Percentiles rank a stretch among this genome's conserved stretches.
phyloP scores from a whole-genome alignment of 2,797 vertebrate genomes.

The Pogonophryne albipinna region DNA sequence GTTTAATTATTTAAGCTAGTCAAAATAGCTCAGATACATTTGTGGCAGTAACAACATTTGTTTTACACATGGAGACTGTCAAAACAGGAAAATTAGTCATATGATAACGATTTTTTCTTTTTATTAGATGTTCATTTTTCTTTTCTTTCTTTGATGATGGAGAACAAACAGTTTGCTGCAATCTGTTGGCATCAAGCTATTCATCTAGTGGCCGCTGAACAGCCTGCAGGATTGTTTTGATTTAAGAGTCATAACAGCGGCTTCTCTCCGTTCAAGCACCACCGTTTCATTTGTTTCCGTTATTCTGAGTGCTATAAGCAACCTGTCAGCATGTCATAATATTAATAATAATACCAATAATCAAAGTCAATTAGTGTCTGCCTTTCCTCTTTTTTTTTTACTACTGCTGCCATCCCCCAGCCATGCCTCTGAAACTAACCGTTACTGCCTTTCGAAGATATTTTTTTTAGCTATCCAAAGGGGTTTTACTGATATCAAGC shows the following conservation, averaged over 20 bases:
- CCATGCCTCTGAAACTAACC: conserved; percentile 57
- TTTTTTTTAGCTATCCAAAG: conserved; percentile 39
- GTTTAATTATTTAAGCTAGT: conserved; percentile 57
- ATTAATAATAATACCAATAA: conserved; percentile 86
- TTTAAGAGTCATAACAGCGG: conserved; percentile 91
- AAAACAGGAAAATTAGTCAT: conserved; percentile 58
- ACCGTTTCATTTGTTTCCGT: conserved; percentile 91
- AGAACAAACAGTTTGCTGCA: conserved; percentile 84
- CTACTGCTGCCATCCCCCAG: conserved; percentile 74
- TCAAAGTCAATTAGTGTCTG: conserved; percentile 88
- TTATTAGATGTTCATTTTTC: conserved; percentile 42
- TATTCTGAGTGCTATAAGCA: conserved; percentile 86
- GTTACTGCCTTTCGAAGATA: conserved; percentile 17
- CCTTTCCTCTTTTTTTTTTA: conserved; percentile 7
- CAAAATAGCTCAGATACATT: conserved; percentile 40
- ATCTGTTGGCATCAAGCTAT: conserved; percentile 89
- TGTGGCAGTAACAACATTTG: conserved; percentile 54
- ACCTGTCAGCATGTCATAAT: conserved; percentile 90
- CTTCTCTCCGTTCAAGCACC: conserved; percentile 88
- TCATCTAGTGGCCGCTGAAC: conserved; percentile 89
- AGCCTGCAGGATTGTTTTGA: conserved; percentile 88
- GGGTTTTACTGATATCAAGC: conserved; percentile 53
- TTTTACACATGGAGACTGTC: conserved; percentile 57
- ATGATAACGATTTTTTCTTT: conserved; percentile 45
- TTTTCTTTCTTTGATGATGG: conserved; percentile 53